phyloP scores from a whole-genome alignment of 2,888 invertebrate species.

The Papilio gigon region DNA sequence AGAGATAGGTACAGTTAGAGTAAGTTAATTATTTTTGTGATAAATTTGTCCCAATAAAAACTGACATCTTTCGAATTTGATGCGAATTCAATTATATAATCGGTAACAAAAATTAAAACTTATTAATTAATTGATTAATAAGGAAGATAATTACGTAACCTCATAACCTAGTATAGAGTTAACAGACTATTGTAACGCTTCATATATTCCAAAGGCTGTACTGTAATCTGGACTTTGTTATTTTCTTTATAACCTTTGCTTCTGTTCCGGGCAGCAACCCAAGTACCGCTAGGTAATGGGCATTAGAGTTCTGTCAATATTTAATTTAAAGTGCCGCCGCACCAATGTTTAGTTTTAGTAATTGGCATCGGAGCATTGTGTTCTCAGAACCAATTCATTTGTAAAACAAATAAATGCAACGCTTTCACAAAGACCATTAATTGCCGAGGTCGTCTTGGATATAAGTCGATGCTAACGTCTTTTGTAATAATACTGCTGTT shows the following conservation, averaged over 20 bases:
- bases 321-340: slow-evolving; percentile 49
- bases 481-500: slow-evolving; percentile 15
- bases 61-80: too few relatives aligned
- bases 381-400: slow-evolving; percentile 61
- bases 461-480: slow-evolving; percentile 10
- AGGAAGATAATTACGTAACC: too few relatives aligned
- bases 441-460: slow-evolving; percentile 27
- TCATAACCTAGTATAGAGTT: too few relatives aligned
- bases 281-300: slow-evolving; percentile 25
- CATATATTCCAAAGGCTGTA: neutral
- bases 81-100: too few relatives aligned
- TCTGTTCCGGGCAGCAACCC: slow-evolving; percentile 20
- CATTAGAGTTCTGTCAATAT: slow-evolving; percentile 47
- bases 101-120: too few relatives aligned
- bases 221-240: neutral
- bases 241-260: slow-evolving; percentile 16
- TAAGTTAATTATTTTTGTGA: too few relatives aligned
- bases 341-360: slow-evolving; percentile 56
- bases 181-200: neutral
- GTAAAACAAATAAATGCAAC: slow-evolving; percentile 57
- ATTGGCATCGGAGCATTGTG: slow-evolving; percentile 64
- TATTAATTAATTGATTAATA: too few relatives aligned
- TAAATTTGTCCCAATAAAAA: too few relatives aligned
- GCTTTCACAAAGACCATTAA: slow-evolving; percentile 41
- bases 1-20: too few relatives aligned